Base-by-base conservation (phyloP, 2,888 invertebrate genomes). In the Aleiodes alternator region DNA sequence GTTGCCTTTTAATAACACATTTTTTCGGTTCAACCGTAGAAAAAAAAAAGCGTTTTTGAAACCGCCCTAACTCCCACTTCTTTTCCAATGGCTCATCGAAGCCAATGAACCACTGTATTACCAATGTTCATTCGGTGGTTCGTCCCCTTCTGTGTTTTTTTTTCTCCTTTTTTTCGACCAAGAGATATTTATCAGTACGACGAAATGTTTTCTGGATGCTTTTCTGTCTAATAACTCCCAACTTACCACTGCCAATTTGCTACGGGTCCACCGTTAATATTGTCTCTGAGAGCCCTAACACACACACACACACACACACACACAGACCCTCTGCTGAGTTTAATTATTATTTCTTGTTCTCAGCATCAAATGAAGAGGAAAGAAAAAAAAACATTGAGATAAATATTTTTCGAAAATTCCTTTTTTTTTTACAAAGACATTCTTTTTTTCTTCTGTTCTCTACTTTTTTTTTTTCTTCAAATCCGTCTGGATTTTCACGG, bases 1-100 rank as follows among this genome's bases (percentile, higher is more conserved):
- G 81, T 80, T 76, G 78, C 72, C 76, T 57, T 16, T 78, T 81
- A 81, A 81, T 82, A 79, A 82, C 79, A 79, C 69, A 79, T 81
- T 82, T 78, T 78, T 77, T 57, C 23, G 57, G 34, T 34, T 34
- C 31, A 53, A 38, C 66, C 59, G 66, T n/a, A n/a, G n/a, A n/a
- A n/a, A 72, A 43, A 68, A 73, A 23, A 23, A 23, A 23, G 1
- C 1, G 1, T 23, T 23, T 31, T 38, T 64, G 1, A 11, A 43
- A 57, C 38, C 57, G 9, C 38, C 66, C 38, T 29, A 34, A 29
- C 55, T 53, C 48, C 38, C 38, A 53, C 38, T 38, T 11, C 8
- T 57, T 31, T 31, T 23, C 23, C 23, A 23, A 23, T 23, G 23
- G 23, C 12, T 57, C 23, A 12, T 57, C 57, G 55, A 34, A 55